Percentiles rank a stretch among this genome's conserved stretches.
phyloP scores from a whole-genome alignment of 2,113 vertebrate species.

The Pipra filicauda region DNA sequence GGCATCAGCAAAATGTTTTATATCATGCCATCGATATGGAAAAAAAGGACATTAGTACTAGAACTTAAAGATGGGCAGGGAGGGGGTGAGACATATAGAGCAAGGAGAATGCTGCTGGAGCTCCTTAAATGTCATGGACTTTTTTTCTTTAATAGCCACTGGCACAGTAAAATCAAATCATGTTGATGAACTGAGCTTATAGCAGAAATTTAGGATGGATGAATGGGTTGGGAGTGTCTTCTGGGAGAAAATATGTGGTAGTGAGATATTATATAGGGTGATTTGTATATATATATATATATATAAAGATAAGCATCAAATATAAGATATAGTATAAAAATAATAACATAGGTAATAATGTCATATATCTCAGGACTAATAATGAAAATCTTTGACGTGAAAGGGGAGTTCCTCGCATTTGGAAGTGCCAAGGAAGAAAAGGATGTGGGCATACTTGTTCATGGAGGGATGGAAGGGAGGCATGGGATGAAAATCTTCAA shows the following conservation, averaged over 20 bases:
- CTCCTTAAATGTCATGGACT: not conserved
- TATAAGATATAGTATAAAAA: not conserved
- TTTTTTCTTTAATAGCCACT: not conserved
- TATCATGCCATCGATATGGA: not conserved
- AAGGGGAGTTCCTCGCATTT: not conserved
- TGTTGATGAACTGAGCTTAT: not conserved
- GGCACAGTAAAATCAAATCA: not conserved
- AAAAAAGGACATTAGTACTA: not conserved
- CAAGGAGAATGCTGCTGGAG: not conserved
- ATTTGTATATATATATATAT: not conserved
- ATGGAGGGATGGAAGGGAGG: not conserved
- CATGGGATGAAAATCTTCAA: not conserved
- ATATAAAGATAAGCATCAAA: not conserved
- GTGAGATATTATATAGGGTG: not conserved
- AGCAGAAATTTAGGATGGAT: not conserved
- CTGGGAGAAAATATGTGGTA: not conserved
- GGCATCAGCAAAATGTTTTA: not conserved
- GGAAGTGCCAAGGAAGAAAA: not conserved
- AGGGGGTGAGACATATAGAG: not conserved
- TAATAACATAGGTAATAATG: not conserved
- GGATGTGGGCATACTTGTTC: not conserved
- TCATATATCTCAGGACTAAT: not conserved
- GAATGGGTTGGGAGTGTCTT: not conserved
- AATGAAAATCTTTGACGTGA: not conserved
- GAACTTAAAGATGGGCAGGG: not conserved